Conservation (phyloP, 2,797 vertebrate genomes). For the Helicolenus hilgendorfi region DNA sequence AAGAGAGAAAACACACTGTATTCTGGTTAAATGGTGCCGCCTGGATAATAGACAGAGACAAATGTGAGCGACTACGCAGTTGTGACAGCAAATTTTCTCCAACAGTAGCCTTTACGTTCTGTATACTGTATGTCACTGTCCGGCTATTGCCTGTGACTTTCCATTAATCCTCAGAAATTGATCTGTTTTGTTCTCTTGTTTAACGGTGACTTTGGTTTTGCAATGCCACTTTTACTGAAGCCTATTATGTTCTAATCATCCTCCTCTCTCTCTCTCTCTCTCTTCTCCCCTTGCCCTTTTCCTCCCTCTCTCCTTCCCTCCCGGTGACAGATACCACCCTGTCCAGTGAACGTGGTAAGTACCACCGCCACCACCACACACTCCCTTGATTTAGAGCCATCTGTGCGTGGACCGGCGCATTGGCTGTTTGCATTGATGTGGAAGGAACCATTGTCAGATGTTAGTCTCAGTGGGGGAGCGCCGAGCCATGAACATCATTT, state of each 20-base stretch:
- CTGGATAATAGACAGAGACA: constrained; percentile 78
- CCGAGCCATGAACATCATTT: constrained; percentile 61
- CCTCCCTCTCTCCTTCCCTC: constrained; percentile 21
- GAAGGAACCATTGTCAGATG: constrained; percentile 68
- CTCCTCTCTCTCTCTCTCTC: constrained; percentile 29
- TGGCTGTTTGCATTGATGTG: constrained; percentile 61
- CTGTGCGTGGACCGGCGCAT: constrained; percentile 38
- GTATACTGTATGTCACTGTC: constrained; percentile 51
- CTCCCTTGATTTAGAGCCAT: constrained; percentile 55
- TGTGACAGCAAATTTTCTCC: constrained; percentile 65
- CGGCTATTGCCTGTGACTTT: constrained; percentile 54
- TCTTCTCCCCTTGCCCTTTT: neutral
- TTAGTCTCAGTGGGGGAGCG: constrained; percentile 45
- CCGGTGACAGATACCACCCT: constrained; percentile 83
- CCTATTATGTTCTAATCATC: constrained; percentile 63
- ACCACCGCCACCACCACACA: constrained; percentile 39
- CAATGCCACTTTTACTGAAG: constrained; percentile 49
- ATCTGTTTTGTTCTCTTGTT: constrained; percentile 64
- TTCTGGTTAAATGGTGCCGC: constrained; percentile 67
- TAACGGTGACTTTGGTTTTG: constrained; percentile 53
- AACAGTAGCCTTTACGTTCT: constrained; percentile 12
- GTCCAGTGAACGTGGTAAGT: constrained; percentile 84
- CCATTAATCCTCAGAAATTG: constrained; percentile 63
- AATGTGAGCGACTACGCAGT: constrained; percentile 53
- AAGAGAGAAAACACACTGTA: constrained; percentile 65